These are phyloP conservation scores for Phyllostomus discolor DNA, from an alignment of 2,113 vertebrate genomes.

Conservation along the genomic window DNA sequence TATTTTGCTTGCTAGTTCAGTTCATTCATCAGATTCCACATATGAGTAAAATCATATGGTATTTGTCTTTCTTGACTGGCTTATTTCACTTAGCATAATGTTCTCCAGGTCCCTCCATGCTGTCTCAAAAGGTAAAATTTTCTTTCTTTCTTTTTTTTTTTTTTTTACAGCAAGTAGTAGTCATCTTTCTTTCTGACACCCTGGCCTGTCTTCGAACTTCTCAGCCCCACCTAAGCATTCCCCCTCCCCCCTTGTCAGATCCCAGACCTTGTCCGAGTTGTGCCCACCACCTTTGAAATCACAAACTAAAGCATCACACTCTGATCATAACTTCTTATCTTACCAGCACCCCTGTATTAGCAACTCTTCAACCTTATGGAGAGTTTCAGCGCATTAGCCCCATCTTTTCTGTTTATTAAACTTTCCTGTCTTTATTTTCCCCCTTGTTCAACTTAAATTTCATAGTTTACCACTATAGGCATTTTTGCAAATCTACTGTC, in stretches of 20 bases:
- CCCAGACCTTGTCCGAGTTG: not conserved
- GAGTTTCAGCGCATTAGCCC: not conserved
- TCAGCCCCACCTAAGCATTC: not conserved
- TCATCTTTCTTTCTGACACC: not conserved
- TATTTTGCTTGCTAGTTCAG: too few relatives aligned
- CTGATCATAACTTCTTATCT: not conserved
- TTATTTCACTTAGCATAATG: too few relatives aligned
- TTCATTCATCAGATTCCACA: too few relatives aligned
- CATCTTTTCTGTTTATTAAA: not conserved
- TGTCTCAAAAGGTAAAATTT: too few relatives aligned
- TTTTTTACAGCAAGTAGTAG: too few relatives aligned
- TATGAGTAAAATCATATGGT: too few relatives aligned
- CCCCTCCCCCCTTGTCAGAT: not conserved
- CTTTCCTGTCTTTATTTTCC: not conserved
- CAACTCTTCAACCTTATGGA: not conserved
- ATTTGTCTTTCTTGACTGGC: too few relatives aligned
- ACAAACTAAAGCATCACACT: not conserved
- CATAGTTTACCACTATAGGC: not conserved
- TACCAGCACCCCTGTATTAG: not conserved
- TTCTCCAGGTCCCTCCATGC: too few relatives aligned
- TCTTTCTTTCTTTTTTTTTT: too few relatives aligned
- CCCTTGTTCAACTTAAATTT: not conserved
- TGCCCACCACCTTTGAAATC: not conserved
- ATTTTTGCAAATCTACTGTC: not conserved
- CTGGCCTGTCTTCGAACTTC: not conserved